Evolutionary conservation across 2,888 invertebrate species (phyloP).

Genomic region (Choreutis nemorana): DNA sequence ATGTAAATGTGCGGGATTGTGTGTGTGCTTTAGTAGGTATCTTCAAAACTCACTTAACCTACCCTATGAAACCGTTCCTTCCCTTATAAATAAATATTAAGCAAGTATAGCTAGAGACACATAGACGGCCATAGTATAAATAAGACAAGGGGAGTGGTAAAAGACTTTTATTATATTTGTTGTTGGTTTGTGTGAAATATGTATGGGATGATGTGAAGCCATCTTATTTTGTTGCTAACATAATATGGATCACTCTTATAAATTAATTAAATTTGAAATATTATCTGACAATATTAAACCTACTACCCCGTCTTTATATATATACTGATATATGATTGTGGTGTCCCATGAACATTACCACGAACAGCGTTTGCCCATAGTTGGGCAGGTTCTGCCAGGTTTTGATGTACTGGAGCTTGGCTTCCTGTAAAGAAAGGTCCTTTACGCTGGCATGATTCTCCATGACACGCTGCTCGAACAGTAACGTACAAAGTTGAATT

Average conservation of each 20-base stretch:
- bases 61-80: too few species aligned
- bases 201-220: slow-evolving; percentile 27
- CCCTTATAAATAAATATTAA: too few species aligned
- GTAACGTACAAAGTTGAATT: slow-evolving; percentile 25
- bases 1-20: too few species aligned
- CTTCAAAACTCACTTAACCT: too few species aligned
- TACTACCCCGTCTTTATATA: too few species aligned
- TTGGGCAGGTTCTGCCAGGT: slow-evolving; percentile 98
- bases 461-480: slow-evolving; percentile 90
- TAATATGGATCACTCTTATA: too few species aligned
- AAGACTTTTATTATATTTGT: slow-evolving; percentile 46
- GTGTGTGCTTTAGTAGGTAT: too few species aligned
- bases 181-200: slow-evolving; percentile 39
- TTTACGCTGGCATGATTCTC: slow-evolving; percentile 98
- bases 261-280: too few species aligned
- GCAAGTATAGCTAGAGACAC: too few species aligned
- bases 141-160: slow-evolving; percentile 13
- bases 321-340: too few species aligned
- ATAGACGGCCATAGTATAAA: slow-evolving; percentile 9
- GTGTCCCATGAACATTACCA: slow-evolving; percentile 90
- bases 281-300: too few species aligned
- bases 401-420: slow-evolving; percentile 96
- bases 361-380: slow-evolving; percentile 93
- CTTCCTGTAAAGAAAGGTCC: slow-evolving; percentile 85
- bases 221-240: too few species aligned